Evolutionary conservation across 2,797 vertebrate genomes (phyloP), one percentile per base, ranked within the genome.

Genomic region (Anableps anableps): DNA sequence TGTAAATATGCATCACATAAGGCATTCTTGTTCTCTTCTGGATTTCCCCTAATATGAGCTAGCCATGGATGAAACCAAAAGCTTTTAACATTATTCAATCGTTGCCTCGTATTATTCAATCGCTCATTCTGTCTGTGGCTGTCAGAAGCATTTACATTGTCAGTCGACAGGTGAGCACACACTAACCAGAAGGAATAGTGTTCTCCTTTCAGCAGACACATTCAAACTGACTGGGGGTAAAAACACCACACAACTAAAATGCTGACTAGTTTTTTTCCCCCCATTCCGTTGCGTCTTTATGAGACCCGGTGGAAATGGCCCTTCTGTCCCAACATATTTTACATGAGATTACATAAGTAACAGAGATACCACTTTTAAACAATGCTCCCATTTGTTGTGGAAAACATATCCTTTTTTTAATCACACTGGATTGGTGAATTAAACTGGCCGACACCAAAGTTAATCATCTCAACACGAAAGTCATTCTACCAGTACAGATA

Each of bases 361-460:
- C 9, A 29, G 26, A 58, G 11, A 13, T 5, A 29, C 4, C 26
- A 58, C n/a, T 58, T 58, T 34, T 17, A 17, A 62, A 34, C 13
- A 62, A 17, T 62, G n/a, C 16, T 62, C 29, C 58, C 58, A 62
- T 62, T 62, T 62, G 58, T 7, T 31, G n/a, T 34, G 58, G 14
- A 6, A 1, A 7, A 6, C 4, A 29, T 0, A 34, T 53, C 1
- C 14, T n/a, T n/a, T n/a, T n/a, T n/a, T n/a, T n/a, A n/a, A n/a
- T n/a, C n/a, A n/a, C n/a, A n/a, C n/a, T n/a, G n/a, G n/a, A 34
- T 62, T n/a, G 16, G 14, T 62, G 60, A 62, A 19, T 34, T 62
- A 62, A 62, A 34, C 17, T 34, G n/a, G n/a, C n/a, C n/a, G 5
- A 62, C 16, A 31, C 16, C 11, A 58, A 58, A 0, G n/a, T 58